These are phyloP conservation scores for Ceratotherium simum DNA, from an alignment of 2,113 vertebrate species.

Conservation along the genomic window DNA sequence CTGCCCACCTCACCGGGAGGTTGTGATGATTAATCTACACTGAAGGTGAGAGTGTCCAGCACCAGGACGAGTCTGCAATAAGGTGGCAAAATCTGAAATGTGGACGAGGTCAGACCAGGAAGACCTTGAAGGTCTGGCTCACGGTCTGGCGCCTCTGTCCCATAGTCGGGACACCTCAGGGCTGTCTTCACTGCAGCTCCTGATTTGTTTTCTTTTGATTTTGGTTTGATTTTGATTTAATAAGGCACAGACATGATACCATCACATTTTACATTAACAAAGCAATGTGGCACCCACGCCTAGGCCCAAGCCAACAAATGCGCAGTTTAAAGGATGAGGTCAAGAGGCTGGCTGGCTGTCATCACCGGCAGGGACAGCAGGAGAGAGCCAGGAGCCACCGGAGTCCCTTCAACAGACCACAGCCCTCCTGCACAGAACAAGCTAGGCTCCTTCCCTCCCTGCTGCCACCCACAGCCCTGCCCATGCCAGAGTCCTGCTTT, in stretches of 20 bases:
- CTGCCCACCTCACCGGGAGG: not conserved
- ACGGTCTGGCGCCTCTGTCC: not conserved
- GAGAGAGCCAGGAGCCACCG: not conserved
- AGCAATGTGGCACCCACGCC: not conserved
- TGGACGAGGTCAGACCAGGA: not conserved
- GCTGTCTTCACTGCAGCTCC: not conserved
- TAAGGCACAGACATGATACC: not conserved
- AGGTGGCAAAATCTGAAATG: not conserved
- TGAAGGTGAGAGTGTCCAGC: not conserved
- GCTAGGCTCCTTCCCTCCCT: not conserved
- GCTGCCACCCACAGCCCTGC: not conserved
- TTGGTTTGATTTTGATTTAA: not conserved
- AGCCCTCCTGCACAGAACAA: not conserved
- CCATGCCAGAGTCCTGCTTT: not conserved
- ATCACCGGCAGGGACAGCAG: not conserved
- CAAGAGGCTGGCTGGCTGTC: not conserved
- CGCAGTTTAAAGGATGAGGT: not conserved
- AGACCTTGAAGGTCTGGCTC: not conserved
- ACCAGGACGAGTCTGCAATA: not conserved
- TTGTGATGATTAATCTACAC: not conserved
- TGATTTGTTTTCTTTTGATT: not conserved
- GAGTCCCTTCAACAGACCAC: not conserved
- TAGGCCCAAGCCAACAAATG: not conserved
- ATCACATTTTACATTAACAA: not conserved
- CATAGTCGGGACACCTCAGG: not conserved